These are phyloP conservation scores for Hippocampus mohnikei DNA, from an alignment of 2,113 vertebrate species.

Conservation along the genomic window DNA sequence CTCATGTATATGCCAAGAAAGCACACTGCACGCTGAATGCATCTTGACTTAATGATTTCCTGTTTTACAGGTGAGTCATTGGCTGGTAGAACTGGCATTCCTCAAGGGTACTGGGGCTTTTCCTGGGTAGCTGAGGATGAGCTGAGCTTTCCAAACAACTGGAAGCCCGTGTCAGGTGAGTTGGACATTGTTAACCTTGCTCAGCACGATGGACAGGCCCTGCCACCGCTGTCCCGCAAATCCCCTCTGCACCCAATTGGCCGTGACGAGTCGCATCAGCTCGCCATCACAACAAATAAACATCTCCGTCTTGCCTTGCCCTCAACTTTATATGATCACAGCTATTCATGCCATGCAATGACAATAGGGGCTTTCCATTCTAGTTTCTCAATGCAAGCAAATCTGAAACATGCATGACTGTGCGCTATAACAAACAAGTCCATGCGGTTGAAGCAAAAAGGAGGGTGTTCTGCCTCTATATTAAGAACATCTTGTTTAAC, in stretches of 20 bases:
- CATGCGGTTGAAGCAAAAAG: neutral
- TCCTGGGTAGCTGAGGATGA: conserved; percentile 75
- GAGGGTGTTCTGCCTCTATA: neutral
- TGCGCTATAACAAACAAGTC: neutral
- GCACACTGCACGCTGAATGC: neutral
- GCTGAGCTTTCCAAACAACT: conserved; percentile 59
- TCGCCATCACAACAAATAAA: conserved; percentile 44
- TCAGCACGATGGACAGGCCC: conserved; percentile 37
- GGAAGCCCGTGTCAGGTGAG: conserved; percentile 63
- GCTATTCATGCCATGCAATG: neutral
- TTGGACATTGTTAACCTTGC: conserved; percentile 35
- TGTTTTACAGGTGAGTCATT: conserved; percentile 49
- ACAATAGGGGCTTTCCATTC: neutral
- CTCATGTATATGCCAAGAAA: neutral
- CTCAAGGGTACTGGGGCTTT: conserved; percentile 75
- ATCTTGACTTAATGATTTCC: neutral
- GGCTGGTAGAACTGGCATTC: conserved; percentile 30
- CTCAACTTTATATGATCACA: conserved; percentile 9
- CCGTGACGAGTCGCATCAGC: conserved; percentile 37
- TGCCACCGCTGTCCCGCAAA: conserved; percentile 12
- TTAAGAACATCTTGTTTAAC: neutral
- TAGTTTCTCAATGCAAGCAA: neutral
- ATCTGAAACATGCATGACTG: neutral
- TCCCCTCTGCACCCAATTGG: conserved; percentile 25
- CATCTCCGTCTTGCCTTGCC: conserved; percentile 26